Evolutionary conservation across 2,888 invertebrate species (phyloP).

Genomic region (Geophilus truncorum): DNA sequence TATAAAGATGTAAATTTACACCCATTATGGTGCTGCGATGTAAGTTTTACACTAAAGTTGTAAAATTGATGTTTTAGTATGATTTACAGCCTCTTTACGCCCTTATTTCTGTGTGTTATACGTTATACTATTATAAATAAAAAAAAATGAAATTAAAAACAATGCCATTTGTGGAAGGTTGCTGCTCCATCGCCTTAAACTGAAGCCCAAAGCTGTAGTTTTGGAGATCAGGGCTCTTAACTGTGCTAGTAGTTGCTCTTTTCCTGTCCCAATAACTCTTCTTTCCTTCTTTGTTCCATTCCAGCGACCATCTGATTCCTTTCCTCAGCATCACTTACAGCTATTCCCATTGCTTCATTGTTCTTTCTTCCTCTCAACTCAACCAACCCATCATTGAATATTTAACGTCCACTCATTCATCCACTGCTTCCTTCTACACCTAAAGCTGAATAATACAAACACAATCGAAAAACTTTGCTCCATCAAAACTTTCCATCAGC

Average conservation of each 20-base stretch:
- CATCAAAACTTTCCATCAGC: too few relatives aligned
- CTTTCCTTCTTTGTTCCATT: neutral
- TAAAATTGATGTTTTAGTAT: too few relatives aligned
- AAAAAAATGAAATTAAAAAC: neutral
- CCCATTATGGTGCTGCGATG: too few relatives aligned
- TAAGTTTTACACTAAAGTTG: too few relatives aligned
- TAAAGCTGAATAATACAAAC: neutral
- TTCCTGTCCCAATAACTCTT: neutral
- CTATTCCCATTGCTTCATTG: neutral
- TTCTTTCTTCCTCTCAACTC: neutral
- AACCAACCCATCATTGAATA: neutral
- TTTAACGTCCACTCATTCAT: neutral
- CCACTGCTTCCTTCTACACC: neutral
- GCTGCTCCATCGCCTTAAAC: too few relatives aligned
- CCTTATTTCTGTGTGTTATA: too few relatives aligned
- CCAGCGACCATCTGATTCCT: neutral
- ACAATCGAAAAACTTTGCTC: neutral
- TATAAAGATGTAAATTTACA: too few relatives aligned
- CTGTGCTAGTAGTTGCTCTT: neutral
- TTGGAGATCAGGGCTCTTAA: neutral
- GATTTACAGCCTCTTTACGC: too few relatives aligned
- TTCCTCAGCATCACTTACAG: neutral
- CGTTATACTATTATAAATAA: neutral
- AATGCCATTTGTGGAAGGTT: too few relatives aligned
- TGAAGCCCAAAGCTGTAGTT: too few relatives aligned